Evolutionary conservation across 2,888 invertebrate species (phyloP), one percentile per base, ranked within the genome.

Genomic region (Carterocephalus palaemon): DNA sequence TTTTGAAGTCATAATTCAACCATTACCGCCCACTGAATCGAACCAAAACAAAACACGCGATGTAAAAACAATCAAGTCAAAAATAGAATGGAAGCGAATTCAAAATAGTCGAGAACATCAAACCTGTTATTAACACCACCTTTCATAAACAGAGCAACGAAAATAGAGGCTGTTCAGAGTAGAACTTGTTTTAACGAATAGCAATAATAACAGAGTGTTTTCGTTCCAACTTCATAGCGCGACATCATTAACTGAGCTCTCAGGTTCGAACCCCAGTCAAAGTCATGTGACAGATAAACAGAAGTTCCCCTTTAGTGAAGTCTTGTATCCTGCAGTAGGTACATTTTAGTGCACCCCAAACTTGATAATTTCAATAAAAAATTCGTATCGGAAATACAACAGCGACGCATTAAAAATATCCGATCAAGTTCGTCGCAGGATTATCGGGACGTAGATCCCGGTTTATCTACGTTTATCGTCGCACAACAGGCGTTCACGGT

Each of bases 381-480:
- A 34, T 39, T 45, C 26, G 17, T 34, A 22, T 42, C 22, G 39
- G 12, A 47, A 43, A 40, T 29, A 37, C 33, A 50, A 10, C 28
- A 17, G 9, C 17, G 31, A 32, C 37, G 40, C 43, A 45, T 64
- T 60, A 65, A 70, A 70, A 68, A 70, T 67, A 64, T 59, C 59
- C 49, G 54, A 52, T 56, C 60, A 57, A 63, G 53, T 50, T 28
- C 59, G 63, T 60, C 57, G 57, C 51, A 50, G 70, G 74, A 67
- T 76, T 72, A 72, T 61, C 56, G 62, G 62, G 59, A 70, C 71
- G 75, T 73, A 67, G 67, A 75, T 71, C 71, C 72, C 59, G 64
- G 70, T 68, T 72, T 74, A 81, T 79, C 76, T 77, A 66, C 73
- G 70, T 74, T 80, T 83, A 83, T 83, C 83, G 74, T 64, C 70